Evolutionary conservation across 1,140 invertebrate species (phyloP), one percentile per base, ranked within the genome.

Genomic region (Trachymyrmex septentrionalis): DNA sequence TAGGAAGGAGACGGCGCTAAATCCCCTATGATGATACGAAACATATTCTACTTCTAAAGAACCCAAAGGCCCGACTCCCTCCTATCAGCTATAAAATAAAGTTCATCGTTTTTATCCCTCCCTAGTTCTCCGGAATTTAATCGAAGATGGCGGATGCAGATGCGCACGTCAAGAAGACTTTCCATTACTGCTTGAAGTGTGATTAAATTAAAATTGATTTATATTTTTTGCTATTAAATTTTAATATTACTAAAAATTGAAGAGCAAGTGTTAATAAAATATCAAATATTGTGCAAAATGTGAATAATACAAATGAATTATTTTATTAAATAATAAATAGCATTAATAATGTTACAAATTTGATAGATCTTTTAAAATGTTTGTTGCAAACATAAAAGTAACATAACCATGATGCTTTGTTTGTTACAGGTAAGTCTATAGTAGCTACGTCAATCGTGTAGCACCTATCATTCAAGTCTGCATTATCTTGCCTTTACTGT

Each of bases 1-100:
- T 92, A 90, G 92, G 90, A 88, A 92, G 92, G 93, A 93, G 92
- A 94, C 92, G 91, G 92, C 89, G 93, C 92, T 92, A 93, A 93
- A 94, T 93, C 93, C 90, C 89, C 94, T 95, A 93, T 93, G 94
- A 95, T 95, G 93, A 95, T 95, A 95, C 94, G 94, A 95, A 95
- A 95, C 95, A 95, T 95, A 95, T 95, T 95, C 95, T 94, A 94
- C 93, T 93, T 93, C 94, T 92, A 94, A 67, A 94, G 92, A 92
- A 90, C 82, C 57, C 86, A 86, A 87, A 89, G 92, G 87, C 90
- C 81, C 84, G 30, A 87, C 91, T 91, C 88, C 90, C 91, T 86
- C 85, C 63, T 80, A 55, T 63, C 86, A 91, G 90, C 94, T 93
- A 94, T 95, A 95, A 95, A 95, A 95, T 95, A 95, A 95, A 95